These are phyloP conservation scores for Oncorhynchus kisutch DNA, from an alignment of 2,113 vertebrate species.

Conservation along the genomic window DNA sequence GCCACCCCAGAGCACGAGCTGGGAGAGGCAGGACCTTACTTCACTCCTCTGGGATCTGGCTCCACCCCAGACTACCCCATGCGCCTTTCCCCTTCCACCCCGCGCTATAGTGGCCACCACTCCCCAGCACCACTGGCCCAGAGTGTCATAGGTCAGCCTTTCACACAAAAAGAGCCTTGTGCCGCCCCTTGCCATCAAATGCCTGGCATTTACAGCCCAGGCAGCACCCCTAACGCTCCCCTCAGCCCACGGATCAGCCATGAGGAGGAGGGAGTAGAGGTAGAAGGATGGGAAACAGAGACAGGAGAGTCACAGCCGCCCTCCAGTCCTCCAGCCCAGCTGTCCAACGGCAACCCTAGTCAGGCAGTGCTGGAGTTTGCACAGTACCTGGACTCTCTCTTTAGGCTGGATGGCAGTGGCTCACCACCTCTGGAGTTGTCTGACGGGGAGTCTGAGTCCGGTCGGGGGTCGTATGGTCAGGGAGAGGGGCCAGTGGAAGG, in stretches of 20 bases:
- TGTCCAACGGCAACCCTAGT: slow-evolving; percentile 92
- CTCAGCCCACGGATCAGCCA: slow-evolving; percentile 55
- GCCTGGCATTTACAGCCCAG: slow-evolving; percentile 61
- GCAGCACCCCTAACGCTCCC: slow-evolving; percentile 58
- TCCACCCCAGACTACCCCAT: slow-evolving; percentile 28
- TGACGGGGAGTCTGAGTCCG: slow-evolving; percentile 77
- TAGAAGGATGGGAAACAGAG: slow-evolving; percentile 37
- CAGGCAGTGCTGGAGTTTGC: slow-evolving; percentile 97
- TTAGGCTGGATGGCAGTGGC: slow-evolving; percentile 92
- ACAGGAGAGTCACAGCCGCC: slow-evolving; percentile 23
- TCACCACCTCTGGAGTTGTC: slow-evolving; percentile 91
- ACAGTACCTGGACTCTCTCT: slow-evolving; percentile 96
- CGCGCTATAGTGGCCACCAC: slow-evolving; percentile 65
- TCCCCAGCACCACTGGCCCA: slow-evolving; percentile 63
- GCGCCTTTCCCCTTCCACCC: slow-evolving; percentile 59
- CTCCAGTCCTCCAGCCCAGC: slow-evolving; percentile 55
- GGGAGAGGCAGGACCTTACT: slow-evolving; percentile 73
- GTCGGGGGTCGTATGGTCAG: slow-evolving; percentile 75
- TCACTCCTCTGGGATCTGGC: slow-evolving; percentile 60
- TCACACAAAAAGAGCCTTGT: slow-evolving; percentile 43
- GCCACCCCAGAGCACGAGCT: slow-evolving; percentile 72
- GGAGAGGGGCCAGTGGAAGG: slow-evolving; percentile 84
- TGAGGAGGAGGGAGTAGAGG: slow-evolving; percentile 8
- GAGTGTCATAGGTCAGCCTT: slow-evolving; percentile 58
- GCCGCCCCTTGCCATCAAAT: slow-evolving; percentile 45